Evolutionary conservation across 2,797 vertebrate genomes (phyloP), one percentile per base, ranked within the genome.

Genomic region (Neostethus bicornis): DNA sequence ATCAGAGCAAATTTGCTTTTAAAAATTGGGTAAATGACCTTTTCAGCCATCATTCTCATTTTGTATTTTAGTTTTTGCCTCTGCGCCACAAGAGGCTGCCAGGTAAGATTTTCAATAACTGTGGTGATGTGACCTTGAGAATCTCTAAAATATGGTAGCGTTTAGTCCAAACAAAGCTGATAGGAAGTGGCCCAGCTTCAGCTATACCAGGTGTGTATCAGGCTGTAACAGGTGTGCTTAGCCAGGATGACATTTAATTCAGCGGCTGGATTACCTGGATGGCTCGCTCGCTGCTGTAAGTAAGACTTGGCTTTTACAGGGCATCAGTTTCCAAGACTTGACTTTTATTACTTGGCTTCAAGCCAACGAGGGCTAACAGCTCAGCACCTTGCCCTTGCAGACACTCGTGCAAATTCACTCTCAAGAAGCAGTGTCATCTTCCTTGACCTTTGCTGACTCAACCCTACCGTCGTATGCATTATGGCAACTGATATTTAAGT

Each of bases 381-480:
- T 70, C 74, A 59, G 77, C 75, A 75, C 77, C 78, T 75, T 56
- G 73, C 49, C 57, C 49, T 67, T 66, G 75, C 55, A 71, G 55
- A 42, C 72, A 54, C 60, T 72, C 57, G 61, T 38, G 45, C 72
- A 79, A 80, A 81, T 81, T 80, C 76, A 78, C 82, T 84, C 66
- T 66, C 59, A 9, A 48, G 54, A 49, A 34, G 59, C 28, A 31
- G 54, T 56, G 73, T 68, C 64, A 66, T 85, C 79, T 72, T 56
- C 34, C 0, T 61, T 83, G 83, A 82, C 81, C 83, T 85, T 80
- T 83, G 81, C 85, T 81, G 81, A 85, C 74, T 86, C 60, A 64
- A 70, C 71, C 68, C 42, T 38, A 69, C 70, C 47, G 48, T 70
- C 50, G 29, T 57, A 39, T 66, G 69, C 66, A 58, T 70, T 60